Base-by-base conservation (phyloP, 2,113 vertebrate genomes). In the Climacteris rufus region DNA sequence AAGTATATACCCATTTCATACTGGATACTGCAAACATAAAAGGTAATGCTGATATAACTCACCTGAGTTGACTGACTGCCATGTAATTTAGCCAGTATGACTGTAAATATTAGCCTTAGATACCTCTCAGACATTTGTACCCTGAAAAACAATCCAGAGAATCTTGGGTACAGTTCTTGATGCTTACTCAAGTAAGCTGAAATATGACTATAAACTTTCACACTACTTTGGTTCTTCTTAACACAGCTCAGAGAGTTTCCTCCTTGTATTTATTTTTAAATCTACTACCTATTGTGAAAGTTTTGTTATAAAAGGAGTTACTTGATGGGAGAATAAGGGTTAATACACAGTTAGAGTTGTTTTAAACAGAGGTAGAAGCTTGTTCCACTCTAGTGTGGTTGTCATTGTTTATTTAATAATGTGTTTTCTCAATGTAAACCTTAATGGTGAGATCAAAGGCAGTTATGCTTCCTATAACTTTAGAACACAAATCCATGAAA, bases 381-480 rank as follows among this genome's bases (percentile, higher is more conserved):
- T 90, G 33, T 87, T 88, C 90, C 54, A 59, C 66, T 83, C 83
- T 1, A 80, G 9, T 92, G 68, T 70, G 71, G 50, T 85, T 90
- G 50, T 71, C 60, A 52, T 14, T 79, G 53, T 95, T 96, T 95
- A 94, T 94, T 96, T 93, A 88, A 87, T 80, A 59, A 52, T 82
- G 54, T 59, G 54, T 93, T 94, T 95, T 89, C 63, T 70, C 70
- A 57, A 54, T 85, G 93, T 94, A 89, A 94, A 74, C 39, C 42
- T 77, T 70, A 83, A 80, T 59, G 88, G 42, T 83, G 84, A 83
- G 76, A 94, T 93, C 56, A 83, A 94, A 96, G 75, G 64, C 37
- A 63, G 52, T 94, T 88, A 80, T 12, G 44, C 33, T 87, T 90
- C 68, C 66, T 83, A 1, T 72, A 76, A 91, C 63, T 94, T 89